Evolutionary conservation across 2,797 vertebrate genomes (phyloP).

Genomic region (Mycteria americana): DNA sequence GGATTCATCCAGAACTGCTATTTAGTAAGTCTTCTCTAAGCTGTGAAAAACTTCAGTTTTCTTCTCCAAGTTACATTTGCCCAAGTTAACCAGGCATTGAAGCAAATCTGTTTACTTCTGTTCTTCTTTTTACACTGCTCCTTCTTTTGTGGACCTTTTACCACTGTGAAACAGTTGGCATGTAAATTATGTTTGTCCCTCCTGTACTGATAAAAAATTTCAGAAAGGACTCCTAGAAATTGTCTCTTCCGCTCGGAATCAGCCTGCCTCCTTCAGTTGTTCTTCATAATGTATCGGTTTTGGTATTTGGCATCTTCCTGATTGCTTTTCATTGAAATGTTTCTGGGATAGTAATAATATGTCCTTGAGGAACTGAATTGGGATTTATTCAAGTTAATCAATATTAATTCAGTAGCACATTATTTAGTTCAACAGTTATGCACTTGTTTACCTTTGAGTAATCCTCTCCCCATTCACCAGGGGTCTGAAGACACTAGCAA

Average conservation of each 20-base stretch:
- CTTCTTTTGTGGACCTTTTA: constrained; percentile 26
- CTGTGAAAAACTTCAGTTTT: constrained; percentile 6
- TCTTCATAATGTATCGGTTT: neutral
- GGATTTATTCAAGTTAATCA: neutral
- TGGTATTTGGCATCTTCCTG: neutral
- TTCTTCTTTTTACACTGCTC: neutral
- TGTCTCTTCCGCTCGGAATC: neutral
- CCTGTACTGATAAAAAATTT: constrained; percentile 1
- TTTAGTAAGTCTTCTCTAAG: neutral
- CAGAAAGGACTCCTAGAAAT: neutral
- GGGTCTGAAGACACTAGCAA: neutral
- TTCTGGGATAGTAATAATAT: neutral
- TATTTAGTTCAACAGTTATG: neutral
- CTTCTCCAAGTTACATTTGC: neutral
- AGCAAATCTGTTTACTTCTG: constrained; percentile 23
- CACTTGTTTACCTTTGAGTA: neutral
- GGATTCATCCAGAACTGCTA: neutral
- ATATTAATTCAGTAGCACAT: neutral
- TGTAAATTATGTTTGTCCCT: constrained; percentile 37
- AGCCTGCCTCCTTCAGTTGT: neutral
- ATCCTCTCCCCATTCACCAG: neutral
- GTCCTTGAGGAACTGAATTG: neutral
- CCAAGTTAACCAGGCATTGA: neutral
- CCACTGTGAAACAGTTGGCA: constrained; percentile 46
- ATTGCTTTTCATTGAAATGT: neutral